These are phyloP conservation scores for Myxocyprinus asiaticus DNA, from an alignment of 2,113 vertebrate genomes.

Conservation along the genomic window DNA sequence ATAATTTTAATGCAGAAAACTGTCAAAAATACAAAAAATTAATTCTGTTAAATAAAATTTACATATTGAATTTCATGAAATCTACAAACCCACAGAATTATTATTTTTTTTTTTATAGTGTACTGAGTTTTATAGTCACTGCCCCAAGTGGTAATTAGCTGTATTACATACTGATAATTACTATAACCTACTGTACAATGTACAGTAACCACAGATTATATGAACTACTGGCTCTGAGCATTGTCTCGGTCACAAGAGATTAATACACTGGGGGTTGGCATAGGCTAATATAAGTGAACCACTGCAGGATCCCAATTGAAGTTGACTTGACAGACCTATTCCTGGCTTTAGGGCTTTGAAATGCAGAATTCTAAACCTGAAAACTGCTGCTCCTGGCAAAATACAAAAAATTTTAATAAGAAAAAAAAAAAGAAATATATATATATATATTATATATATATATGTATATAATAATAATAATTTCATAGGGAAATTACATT, in stretches of 20 bases:
- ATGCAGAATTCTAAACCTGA: constrained; percentile 43
- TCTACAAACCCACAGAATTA: too few species aligned
- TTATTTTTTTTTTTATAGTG: too few species aligned
- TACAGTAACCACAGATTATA: constrained; percentile 21
- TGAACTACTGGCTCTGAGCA: constrained; percentile 26
- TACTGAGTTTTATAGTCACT: not conserved
- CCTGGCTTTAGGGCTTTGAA: constrained; percentile 40
- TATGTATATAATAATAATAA: too few species aligned
- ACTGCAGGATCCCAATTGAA: constrained; percentile 41
- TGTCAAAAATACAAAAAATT: too few species aligned
- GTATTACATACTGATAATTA: constrained; percentile 30
- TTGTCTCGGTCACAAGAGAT: constrained; percentile 20
- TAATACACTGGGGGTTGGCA: constrained; percentile 21
- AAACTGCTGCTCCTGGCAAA: constrained; percentile 49
- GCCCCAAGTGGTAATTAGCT: constrained; percentile 19
- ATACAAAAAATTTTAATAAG: not conserved
- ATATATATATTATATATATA: too few species aligned
- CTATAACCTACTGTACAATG: not conserved
- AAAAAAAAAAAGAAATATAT: too few species aligned
- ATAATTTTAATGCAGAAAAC: too few species aligned
- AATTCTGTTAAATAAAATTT: too few species aligned
- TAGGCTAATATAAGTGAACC: constrained; percentile 37
- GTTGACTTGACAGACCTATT: constrained; percentile 43
- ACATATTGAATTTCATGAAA: too few species aligned
- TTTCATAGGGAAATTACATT: constrained; percentile 34